Evolutionary conservation across 2,888 invertebrate species (phyloP), one percentile per base, ranked within the genome.

Genomic region (Lithodes maja): DNA sequence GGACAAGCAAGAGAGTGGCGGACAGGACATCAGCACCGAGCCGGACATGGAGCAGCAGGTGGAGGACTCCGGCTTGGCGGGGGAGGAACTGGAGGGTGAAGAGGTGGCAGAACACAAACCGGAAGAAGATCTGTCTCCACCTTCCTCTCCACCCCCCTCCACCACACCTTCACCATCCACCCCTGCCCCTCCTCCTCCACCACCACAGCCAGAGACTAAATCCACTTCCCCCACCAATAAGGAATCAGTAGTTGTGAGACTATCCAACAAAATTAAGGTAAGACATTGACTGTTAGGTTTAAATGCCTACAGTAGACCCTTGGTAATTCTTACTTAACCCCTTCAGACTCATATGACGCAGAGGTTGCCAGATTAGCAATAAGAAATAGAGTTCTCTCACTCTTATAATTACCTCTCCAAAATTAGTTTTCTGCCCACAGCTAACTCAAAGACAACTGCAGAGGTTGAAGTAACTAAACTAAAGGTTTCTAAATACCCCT

Each of bases 251-350:
- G 98, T 99, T 93, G 95, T 99, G 93, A 95, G 99, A 92, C 95
- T 99, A 89, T 98, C 98, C 90, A 99, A 99, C 94, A 96, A 99
- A 93, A 98, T 99, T 88, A 98, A 98, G 96, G 97, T 97, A 93
- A 93, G 94, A 53, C 33, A 33, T 33, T 33, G 33, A 33, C 33
- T 33, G 33, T 33, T 33, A 33, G 33, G 33, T 33, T 33, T 33
- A 33, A 33, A 33, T 33, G 33, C 33, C 33, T 33, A 33, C 33
- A 33, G 33, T 33, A 33, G 33, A 33, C 33, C 33, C 33, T 33
- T 33, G 33, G 33, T 33, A 33, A 0, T 33, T 33, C 33, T 33
- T 33, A 33, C 33, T 33, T 33, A n/a, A n/a, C n/a, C n/a, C n/a
- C n/a, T n/a, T n/a, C n/a, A n/a, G n/a, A n/a, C n/a, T n/a, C n/a